Conservation (phyloP, 2,113 vertebrate genomes). For the Todiramphus chloris region DNA sequence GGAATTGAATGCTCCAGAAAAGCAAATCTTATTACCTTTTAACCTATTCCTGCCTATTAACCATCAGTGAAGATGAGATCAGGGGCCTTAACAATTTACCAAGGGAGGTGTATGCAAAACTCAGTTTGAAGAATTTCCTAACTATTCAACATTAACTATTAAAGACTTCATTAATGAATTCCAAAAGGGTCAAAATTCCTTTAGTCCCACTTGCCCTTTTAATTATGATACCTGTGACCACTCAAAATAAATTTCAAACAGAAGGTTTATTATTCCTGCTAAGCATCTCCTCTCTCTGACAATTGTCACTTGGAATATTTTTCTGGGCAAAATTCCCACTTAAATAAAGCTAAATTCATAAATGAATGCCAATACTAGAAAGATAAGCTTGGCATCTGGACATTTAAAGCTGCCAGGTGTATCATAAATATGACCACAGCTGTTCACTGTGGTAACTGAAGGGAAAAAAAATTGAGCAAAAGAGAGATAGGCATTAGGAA, state of each 20-base stretch:
- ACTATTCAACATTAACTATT: neutral
- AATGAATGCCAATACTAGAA: neutral
- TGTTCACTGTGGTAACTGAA: conserved; percentile 44
- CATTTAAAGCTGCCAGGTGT: conserved; percentile 30
- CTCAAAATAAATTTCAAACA: neutral
- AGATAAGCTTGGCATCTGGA: conserved; percentile 41
- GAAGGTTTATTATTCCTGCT: neutral
- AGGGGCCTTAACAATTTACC: neutral
- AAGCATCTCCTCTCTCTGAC: neutral
- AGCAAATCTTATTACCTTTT: conserved; percentile 31
- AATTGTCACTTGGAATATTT: neutral
- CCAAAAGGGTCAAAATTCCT: neutral
- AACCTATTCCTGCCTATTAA: neutral
- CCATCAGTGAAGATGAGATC: neutral
- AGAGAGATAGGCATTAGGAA: conserved; percentile 4
- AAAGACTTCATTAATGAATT: neutral
- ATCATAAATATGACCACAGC: conserved; percentile 9
- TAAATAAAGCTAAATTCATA: neutral
- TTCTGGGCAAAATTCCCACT: neutral
- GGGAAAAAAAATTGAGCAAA: neutral
- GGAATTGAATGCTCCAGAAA: conserved; percentile 18
- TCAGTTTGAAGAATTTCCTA: neutral
- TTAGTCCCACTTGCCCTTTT: neutral
- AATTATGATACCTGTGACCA: neutral
- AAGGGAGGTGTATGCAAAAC: neutral